Evolutionary conservation across 2,888 invertebrate species (phyloP).

Genomic region (Sympetrum striolatum): DNA sequence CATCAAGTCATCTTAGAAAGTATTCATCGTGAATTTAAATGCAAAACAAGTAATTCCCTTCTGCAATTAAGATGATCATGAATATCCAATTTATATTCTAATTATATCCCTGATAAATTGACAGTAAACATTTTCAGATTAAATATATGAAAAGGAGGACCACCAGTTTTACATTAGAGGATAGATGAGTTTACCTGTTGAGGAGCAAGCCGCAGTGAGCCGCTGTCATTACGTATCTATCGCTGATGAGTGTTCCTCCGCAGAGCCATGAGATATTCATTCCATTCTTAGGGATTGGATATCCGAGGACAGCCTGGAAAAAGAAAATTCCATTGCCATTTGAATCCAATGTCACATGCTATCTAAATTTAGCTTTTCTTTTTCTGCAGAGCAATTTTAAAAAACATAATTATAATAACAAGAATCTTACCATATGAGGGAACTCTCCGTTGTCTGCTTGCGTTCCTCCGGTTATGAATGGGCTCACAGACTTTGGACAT

Average conservation of each 20-base stretch:
- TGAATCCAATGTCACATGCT: too few relatives aligned
- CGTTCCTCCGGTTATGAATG: neutral
- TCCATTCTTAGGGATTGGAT: neutral
- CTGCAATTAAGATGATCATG: too few relatives aligned
- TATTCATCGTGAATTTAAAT: too few relatives aligned
- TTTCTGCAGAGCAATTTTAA: too few relatives aligned
- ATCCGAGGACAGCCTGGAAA: neutral
- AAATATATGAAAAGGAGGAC: too few relatives aligned
- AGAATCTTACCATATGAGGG: neutral
- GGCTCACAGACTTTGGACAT: neutral
- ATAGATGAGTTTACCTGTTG: neutral
- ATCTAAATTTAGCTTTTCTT: too few relatives aligned
- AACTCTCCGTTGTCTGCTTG: neutral
- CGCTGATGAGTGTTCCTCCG: slow-evolving; percentile 37
- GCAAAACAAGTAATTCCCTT: too few relatives aligned
- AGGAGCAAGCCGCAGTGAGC: neutral
- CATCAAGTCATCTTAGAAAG: too few relatives aligned
- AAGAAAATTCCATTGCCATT: neutral
- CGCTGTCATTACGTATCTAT: slow-evolving; percentile 24
- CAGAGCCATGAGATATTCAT: slow-evolving; percentile 5
- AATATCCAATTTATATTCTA: too few relatives aligned
- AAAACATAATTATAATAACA: too few relatives aligned
- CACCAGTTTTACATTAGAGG: neutral
- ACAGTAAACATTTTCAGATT: too few relatives aligned
- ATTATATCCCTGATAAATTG: too few relatives aligned